Base-by-base conservation (phyloP, 2,797 vertebrate genomes). In the Cossypha heuglini region DNA sequence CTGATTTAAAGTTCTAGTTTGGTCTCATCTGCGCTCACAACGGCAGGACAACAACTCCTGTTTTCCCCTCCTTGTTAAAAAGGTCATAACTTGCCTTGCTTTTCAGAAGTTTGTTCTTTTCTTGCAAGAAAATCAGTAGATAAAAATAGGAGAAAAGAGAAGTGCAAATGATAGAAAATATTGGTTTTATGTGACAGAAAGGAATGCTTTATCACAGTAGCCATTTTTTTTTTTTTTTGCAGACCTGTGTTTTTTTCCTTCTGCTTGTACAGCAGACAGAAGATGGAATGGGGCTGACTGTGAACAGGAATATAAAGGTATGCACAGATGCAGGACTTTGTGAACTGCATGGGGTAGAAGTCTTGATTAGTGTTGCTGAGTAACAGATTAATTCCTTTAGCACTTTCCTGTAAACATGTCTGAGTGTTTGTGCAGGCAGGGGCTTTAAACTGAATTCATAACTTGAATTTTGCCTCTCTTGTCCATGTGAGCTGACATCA, bases 351-450 rank as follows among this genome's bases (percentile, higher is more conserved):
- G 95, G 94, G 96, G 95, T 96, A 96, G 67, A 59, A 92, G 86
- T 42, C 88, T 96, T 96, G 92, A 97, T 96, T 96, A 97, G 93
- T 94, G 95, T 97, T 97, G 95, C 96, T 96, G 94, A 96, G 96
- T 95, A 97, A 97, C 93, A 96, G 93, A 95, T 95, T 96, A 96
- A 97, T 96, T 96, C 93, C 92, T 96, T 96, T 69, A 93, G 94
- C 67, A 52, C 84, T 96, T 95, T 94, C 71, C 71, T 0, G 35
- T 92, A 96, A 95, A 95, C 84, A 67, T n/a, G 67, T 87, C 80
- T 76, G 59, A 51, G 93, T 92, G 37, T 84, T 90, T 64, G 33
- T 88, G 78, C 51, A 93, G 79, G 81, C 69, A 89, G 52, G 55
- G 76, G 73, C 66, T 93, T 78, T 95, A 93, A 90, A 82, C 37